A percentile compares a stretch with the other conserved stretches of the same genome.
These are phyloP conservation scores for Yponomeuta evonymella DNA, from an alignment of 2,888 invertebrate species.

Conservation along the genomic window DNA sequence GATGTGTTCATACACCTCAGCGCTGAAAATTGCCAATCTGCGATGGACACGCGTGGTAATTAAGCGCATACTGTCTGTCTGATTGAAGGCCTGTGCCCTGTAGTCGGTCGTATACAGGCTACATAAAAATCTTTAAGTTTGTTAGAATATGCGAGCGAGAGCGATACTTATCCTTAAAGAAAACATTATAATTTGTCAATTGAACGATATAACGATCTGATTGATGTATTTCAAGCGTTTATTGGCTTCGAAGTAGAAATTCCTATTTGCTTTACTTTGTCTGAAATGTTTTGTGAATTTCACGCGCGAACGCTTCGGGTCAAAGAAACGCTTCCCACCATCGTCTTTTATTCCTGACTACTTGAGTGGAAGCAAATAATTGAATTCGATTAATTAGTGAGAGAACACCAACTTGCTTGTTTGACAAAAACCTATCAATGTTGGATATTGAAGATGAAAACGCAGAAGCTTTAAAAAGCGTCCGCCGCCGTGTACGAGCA, in stretches of 20 bases:
- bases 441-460: background rate
- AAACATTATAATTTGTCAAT: too few relatives aligned
- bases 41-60: too few relatives aligned
- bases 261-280: background rate
- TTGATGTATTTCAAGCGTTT: background rate
- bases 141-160: too few relatives aligned
- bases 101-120: too few relatives aligned
- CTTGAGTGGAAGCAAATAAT: conserved; percentile 63
- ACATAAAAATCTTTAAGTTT: too few relatives aligned
- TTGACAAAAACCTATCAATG: background rate
- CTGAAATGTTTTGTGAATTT: conserved; percentile 49
- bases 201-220: background rate
- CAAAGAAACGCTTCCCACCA: conserved; percentile 40
- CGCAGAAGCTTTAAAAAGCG: background rate
- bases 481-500: background rate
- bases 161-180: too few relatives aligned
- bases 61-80: too few relatives aligned
- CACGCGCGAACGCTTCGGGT: conserved; percentile 47
- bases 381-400: conserved; percentile 39
- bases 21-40: too few relatives aligned
- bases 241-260: background rate
- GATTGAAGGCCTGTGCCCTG: too few relatives aligned
- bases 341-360: conserved; percentile 50
- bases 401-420: background rate
- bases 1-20: too few relatives aligned